These are phyloP conservation scores for Indicator maculatus DNA, from an alignment of 2,113 vertebrate genomes.

Conservation along the genomic window DNA sequence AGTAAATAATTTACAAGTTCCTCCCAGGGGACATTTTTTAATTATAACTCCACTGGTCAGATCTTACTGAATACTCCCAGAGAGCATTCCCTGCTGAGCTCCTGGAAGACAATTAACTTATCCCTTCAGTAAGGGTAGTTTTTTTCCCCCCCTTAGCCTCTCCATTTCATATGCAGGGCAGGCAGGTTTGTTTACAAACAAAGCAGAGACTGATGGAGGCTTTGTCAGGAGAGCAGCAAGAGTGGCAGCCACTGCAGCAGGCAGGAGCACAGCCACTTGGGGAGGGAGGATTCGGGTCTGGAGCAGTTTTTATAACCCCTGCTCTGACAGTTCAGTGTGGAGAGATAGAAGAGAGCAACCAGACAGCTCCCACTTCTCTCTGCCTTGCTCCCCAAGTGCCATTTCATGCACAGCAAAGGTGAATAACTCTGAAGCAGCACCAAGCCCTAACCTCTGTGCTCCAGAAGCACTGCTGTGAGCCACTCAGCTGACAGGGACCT, in stretches of 20 bases:
- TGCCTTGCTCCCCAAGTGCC: conserved; percentile 1
- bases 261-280: conserved; percentile 31
- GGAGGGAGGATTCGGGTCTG: conserved; percentile 51
- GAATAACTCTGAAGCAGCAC: conserved; percentile 6
- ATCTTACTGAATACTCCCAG: conserved; percentile 37
- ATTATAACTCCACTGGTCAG: conserved; percentile 64
- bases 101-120: conserved; percentile 51
- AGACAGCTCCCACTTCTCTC: background rate
- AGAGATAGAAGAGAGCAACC: conserved; percentile 10
- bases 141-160: conserved; percentile 10
- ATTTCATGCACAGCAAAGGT: conserved; percentile 24
- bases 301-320: conserved; percentile 48
- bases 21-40: conserved; percentile 64
- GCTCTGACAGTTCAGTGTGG: conserved; percentile 35
- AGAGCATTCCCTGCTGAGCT: conserved; percentile 56
- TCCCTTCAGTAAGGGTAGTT: conserved; percentile 48
- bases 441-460: conserved; percentile 46
- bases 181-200: conserved; percentile 66
- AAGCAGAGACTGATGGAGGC: conserved; percentile 34
- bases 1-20: conserved; percentile 67
- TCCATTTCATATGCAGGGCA: conserved; percentile 16
- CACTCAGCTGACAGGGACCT: conserved; percentile 52
- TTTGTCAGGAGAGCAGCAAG: conserved; percentile 33
- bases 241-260: conserved; percentile 13
- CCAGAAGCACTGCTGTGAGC: conserved; percentile 1